Conservation (phyloP, 2,888 invertebrate genomes). For the Hololepta plana region DNA sequence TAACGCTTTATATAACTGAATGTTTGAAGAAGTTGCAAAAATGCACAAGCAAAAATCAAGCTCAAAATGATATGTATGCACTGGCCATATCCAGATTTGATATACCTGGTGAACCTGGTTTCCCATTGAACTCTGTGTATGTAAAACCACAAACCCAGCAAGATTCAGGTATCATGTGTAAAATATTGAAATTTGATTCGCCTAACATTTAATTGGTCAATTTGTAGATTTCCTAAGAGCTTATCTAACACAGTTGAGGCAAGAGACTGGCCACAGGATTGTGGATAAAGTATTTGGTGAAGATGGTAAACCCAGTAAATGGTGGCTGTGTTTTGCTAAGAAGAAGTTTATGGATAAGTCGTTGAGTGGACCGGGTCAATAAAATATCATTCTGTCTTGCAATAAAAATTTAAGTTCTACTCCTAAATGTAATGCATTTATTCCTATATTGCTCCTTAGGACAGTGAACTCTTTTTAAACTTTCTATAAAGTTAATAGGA, state of each 20-base stretch:
- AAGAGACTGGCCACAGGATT: slow-evolving; percentile 84
- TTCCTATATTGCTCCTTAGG: no score
- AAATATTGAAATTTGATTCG: slow-evolving; percentile 1
- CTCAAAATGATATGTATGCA: slow-evolving; percentile 89
- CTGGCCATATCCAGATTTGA: slow-evolving; percentile 89
- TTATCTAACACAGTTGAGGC: slow-evolving; percentile 85
- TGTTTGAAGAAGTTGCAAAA: slow-evolving; percentile 89
- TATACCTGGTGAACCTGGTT: slow-evolving; percentile 88
- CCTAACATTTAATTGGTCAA: slow-evolving; percentile 4
- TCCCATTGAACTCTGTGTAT: slow-evolving; percentile 91
- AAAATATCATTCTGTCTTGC: slow-evolving; percentile 15
- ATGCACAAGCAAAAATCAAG: slow-evolving; percentile 78
- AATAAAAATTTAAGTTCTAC: no score
- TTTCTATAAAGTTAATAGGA: no score
- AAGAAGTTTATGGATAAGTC: slow-evolving; percentile 99
- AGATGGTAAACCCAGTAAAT: slow-evolving; percentile 93
- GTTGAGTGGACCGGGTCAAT: slow-evolving; percentile 74
- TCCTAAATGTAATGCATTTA: no score
- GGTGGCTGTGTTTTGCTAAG: slow-evolving; percentile 99
- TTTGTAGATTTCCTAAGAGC: slow-evolving; percentile 71
- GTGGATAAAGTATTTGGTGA: slow-evolving; percentile 85
- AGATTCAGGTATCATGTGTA: slow-evolving; percentile 72
- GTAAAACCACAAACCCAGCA: slow-evolving; percentile 60
- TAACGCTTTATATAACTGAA: slow-evolving; percentile 94
- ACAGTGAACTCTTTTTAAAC: no score